phyloP scores from a whole-genome alignment of 1,140 invertebrate species.

The Trissolcus basalis region DNA sequence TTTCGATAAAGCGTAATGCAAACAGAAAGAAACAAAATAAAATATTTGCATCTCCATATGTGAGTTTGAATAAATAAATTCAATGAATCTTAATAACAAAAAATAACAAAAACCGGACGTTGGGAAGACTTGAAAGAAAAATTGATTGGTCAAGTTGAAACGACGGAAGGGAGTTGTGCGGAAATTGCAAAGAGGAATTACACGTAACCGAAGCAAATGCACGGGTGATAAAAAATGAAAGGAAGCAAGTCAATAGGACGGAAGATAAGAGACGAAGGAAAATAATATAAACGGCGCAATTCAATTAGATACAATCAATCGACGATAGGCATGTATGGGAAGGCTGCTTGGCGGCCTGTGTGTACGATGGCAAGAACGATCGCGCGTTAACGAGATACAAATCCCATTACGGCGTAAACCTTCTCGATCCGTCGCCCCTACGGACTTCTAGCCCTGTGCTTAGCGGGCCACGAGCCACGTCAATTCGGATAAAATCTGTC shows the following conservation, averaged over 20 bases:
- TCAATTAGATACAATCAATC: constrained; percentile 73
- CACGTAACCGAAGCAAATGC: constrained; percentile 9
- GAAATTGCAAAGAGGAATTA: constrained; percentile 14
- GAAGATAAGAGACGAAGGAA: constrained; percentile 40
- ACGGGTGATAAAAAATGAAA: constrained; percentile 15
- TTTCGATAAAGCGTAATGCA: too few species aligned
- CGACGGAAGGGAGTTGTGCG: too few species aligned
- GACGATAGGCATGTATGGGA: constrained; percentile 61
- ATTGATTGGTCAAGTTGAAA: too few species aligned
- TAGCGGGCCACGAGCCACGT: constrained; percentile 71
- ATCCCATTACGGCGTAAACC: constrained; percentile 76
- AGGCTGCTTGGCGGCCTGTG: constrained; percentile 66
- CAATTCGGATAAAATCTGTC: constrained; percentile 73
- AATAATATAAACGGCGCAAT: constrained; percentile 70
- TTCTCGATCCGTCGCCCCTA: constrained; percentile 74
- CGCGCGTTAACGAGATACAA: constrained; percentile 77
- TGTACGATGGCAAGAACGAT: constrained; percentile 72
- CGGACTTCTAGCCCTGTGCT: constrained; percentile 69
- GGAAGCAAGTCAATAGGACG: constrained; percentile 32
- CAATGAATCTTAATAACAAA: too few species aligned
- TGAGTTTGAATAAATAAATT: too few species aligned
- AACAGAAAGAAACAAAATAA: too few species aligned
- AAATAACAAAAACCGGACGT: too few species aligned
- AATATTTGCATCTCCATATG: too few species aligned
- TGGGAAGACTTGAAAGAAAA: too few species aligned